Evolutionary conservation across 2,797 vertebrate species (phyloP), one percentile per base, ranked within the genome.

Genomic region (Neostethus bicornis): DNA sequence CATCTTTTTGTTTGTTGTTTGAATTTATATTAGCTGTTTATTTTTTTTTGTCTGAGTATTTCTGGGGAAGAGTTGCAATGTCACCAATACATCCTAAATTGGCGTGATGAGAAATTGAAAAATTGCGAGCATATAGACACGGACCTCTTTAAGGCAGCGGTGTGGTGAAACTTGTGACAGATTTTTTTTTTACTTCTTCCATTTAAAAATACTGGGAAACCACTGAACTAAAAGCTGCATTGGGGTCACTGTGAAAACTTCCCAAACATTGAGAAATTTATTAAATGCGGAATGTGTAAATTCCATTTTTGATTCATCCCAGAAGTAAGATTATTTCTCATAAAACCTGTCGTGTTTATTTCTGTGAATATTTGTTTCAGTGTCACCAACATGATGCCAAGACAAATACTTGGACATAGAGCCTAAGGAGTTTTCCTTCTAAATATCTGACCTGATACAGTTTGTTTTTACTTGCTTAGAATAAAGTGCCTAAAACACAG

Each of bases 401-500:
- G 5, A 37, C 13, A 34, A 49, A n/a, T 4, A 16, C 20, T 31
- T 31, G n/a, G 24, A 3, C 16, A 14, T 24, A 24, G 34, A 31
- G 6, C 21, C n/a, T 17, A 13, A 21, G 20, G 17, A 34, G 32
- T 7, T 34, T n/a, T 21, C 23, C 43, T 34, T 17, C 25, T 20
- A 1, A 54, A 20, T 43, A 57, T 12, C 29, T 41, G 58, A 62
- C 23, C 13, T 28, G 12, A 21, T 12, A 31, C 60, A 23, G 47
- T 73, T 71, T 61, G 58, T 64, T 49, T 32, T 61, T 21, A 9
- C 25, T 48, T 12, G 29, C 62, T 69, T 31, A 17, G 52, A 61
- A 67, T 48, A 73, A 73, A 80, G 57, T 75, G 69, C 77, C 60
- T 67, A 45, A 58, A 82, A 77, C 64, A 61, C 59, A 64, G 80